phyloP scores from a whole-genome alignment of 2,797 vertebrate species.

The Pristis pectinata region DNA sequence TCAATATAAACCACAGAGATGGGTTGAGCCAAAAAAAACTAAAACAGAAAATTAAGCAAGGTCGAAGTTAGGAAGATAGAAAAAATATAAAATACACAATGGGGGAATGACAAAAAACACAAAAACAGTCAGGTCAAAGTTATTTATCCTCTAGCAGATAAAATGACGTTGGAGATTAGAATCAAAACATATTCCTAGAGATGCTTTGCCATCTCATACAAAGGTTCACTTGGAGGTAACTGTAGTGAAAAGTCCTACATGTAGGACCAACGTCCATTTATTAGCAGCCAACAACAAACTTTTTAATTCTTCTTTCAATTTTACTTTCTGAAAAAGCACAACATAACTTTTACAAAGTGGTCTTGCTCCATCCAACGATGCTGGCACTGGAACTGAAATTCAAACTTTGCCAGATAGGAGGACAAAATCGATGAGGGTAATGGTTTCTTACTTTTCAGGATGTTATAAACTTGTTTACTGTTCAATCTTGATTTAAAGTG shows the following conservation, averaged over 20 bases:
- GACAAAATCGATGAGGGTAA: not conserved
- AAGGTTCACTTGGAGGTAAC: not conserved
- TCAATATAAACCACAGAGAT: not conserved
- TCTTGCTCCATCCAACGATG: not conserved
- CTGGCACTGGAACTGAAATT: not conserved
- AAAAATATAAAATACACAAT: constrained; percentile 2
- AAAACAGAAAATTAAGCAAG: not conserved
- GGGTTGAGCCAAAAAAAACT: not conserved
- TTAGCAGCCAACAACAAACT: not conserved
- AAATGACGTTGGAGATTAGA: not conserved
- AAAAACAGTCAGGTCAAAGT: not conserved
- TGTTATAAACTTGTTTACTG: not conserved
- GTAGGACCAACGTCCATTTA: not conserved
- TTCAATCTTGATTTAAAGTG: not conserved
- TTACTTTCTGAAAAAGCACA: not conserved
- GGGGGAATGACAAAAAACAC: not conserved
- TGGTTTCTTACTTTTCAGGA: not conserved
- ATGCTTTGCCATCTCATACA: not conserved
- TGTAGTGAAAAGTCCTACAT: not conserved
- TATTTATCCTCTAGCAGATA: not conserved
- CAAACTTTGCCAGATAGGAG: not conserved
- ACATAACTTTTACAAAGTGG: not conserved
- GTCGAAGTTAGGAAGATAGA: not conserved
- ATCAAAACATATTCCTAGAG: not conserved
- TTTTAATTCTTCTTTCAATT: not conserved